phyloP scores from a whole-genome alignment of 2,797 vertebrate species.

The Trematomus bernacchii region DNA sequence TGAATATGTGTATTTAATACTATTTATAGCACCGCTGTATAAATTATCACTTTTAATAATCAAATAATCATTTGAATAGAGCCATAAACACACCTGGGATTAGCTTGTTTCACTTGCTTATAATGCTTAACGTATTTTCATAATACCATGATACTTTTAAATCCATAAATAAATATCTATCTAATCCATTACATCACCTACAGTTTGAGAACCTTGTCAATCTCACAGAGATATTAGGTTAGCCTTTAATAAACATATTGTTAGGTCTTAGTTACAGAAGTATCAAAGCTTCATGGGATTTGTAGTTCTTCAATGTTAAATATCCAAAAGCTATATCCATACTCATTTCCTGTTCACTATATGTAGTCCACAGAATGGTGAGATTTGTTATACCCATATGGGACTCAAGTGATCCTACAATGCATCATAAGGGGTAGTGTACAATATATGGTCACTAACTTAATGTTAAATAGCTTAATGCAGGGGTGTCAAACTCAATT shows the following conservation, averaged over 20 bases:
- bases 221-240: no score
- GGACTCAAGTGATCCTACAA: no score
- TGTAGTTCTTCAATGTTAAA: not conserved
- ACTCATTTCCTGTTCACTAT: not conserved
- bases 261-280: not conserved
- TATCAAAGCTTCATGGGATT: not conserved
- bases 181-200: not conserved
- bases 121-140: not conserved
- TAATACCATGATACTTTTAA: not conserved
- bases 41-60: conserved; percentile 31
- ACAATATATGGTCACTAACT: no score
- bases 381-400: no score
- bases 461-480: not conserved
- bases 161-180: not conserved
- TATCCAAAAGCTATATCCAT: not conserved
- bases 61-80: not conserved
- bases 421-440: no score
- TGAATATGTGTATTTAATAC: conserved; percentile 48
- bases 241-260: no score
- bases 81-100: not conserved
- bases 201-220: not conserved
- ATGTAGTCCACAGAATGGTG: not conserved
- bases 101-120: not conserved
- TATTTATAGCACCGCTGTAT: conserved; percentile 43
- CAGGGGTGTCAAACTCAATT: no score